Base-by-base conservation (phyloP, 2,797 vertebrate genomes). In the Danio choprae region DNA sequence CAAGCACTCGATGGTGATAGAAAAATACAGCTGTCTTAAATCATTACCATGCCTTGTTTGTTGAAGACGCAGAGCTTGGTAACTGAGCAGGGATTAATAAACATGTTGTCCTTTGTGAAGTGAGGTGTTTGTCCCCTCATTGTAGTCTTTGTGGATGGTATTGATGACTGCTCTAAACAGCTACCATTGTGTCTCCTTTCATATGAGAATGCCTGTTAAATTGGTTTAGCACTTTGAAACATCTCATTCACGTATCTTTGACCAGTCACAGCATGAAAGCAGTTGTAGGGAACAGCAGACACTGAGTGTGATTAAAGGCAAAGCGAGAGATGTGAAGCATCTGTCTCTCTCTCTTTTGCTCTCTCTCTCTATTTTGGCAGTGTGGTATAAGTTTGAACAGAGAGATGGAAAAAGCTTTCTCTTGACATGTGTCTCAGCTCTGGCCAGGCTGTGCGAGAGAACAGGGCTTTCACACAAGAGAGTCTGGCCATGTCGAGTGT, bases 401-500 rank as follows among this genome's bases (percentile, higher is more conserved):
- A 84, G 36, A 82, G 74, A 82, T 80, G 71, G 64, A 84, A 82
- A 84, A 72, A 36, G 74, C 20, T 59, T 79, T 79, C 48, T 64
- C 59, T 82, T 84, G 85, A 84, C 82, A 84, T 68, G 60, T 70
- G 74, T 60, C 64, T 81, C 72, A 68, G 81, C 69, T 70, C 82
- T 38, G 80, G 67, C 74, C 68, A 71, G 65, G 60, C 59, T 70
- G 64, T 80, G 83, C 70, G 68, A 78, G 67, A 80, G 63, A 83
- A 74, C 58, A 56, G 73, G 70, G 77, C 62, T 83, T 85, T 86
- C 84, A 77, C 80, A 79, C 80, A 75, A 72, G 80, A 74, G 82
- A 80, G 77, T 79, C 77, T 83, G 82, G 64, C 62, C 83, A 82
- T 81, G 82, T 83, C 53, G 77, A 87, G 89, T 88, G 85, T 81